phyloP scores from a whole-genome alignment of 1,140 invertebrate species.

The Lamellibrachia luymesi region DNA sequence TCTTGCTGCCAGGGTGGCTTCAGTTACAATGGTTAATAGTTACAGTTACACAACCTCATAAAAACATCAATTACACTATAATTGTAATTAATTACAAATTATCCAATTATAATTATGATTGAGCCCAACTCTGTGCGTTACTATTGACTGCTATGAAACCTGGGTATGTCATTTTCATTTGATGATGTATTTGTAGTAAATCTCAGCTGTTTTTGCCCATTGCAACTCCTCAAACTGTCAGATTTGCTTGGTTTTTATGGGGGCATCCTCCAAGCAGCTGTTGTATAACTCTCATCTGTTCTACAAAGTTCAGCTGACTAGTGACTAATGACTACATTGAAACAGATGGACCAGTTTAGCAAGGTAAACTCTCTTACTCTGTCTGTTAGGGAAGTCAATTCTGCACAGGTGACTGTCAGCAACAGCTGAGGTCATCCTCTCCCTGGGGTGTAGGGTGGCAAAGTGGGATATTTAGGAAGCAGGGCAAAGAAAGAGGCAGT shows the following conservation, averaged over 20 bases:
- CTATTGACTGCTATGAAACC: too few relatives aligned
- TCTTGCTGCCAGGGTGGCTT: too few relatives aligned
- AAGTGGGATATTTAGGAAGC: background rate
- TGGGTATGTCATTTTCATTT: too few relatives aligned
- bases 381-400: background rate
- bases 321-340: background rate
- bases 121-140: too few relatives aligned
- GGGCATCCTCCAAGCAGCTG: background rate
- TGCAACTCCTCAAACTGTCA: background rate
- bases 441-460: background rate
- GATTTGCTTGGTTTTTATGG: background rate
- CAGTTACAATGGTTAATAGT: too few relatives aligned
- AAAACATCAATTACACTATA: too few relatives aligned
- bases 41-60: too few relatives aligned
- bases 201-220: background rate
- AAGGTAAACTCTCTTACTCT: background rate
- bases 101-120: too few relatives aligned
- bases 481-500: background rate
- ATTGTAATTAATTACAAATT: too few relatives aligned
- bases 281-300: background rate
- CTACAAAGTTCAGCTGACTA: background rate
- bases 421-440: background rate
- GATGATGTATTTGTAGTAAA: background rate
- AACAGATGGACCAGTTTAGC: slow-evolving; percentile 4
- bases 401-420: background rate